Percentiles rank a stretch among this genome's conserved stretches.
Conservation (phyloP, 2,113 vertebrate species). For the Rattus rattus region DNA sequence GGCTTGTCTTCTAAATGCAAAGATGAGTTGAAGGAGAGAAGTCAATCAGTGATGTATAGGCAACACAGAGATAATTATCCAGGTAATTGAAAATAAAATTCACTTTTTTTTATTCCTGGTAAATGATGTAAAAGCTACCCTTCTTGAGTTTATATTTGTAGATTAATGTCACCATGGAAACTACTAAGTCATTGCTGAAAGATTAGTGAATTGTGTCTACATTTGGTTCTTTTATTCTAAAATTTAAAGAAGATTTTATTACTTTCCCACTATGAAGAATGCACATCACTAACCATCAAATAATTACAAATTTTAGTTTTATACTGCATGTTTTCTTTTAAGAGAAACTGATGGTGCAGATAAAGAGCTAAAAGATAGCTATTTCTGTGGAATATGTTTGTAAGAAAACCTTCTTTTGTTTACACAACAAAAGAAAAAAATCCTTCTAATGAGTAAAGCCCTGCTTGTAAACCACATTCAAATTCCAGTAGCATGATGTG, state of each 20-base stretch:
- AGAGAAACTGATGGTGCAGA: slow-evolving; percentile 37
- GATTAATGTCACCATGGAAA: slow-evolving; percentile 56
- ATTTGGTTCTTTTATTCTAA: slow-evolving; percentile 53
- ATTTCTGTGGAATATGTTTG: background rate
- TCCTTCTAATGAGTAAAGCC: slow-evolving; percentile 52
- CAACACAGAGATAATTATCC: slow-evolving; percentile 22
- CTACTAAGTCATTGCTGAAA: slow-evolving; percentile 50
- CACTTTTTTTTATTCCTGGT: slow-evolving; percentile 21
- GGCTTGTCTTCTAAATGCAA: slow-evolving; percentile 9
- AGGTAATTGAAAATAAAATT: slow-evolving; percentile 57
- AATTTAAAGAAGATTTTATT: slow-evolving; percentile 43
- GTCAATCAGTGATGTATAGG: background rate
- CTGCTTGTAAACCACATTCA: slow-evolving; percentile 55
- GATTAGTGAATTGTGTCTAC: slow-evolving; percentile 21
- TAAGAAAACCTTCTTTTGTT: slow-evolving; percentile 56
- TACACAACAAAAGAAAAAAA: slow-evolving; percentile 60
- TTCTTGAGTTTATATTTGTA: slow-evolving; percentile 59
- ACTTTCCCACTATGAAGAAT: slow-evolving; percentile 6
- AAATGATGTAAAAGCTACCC: slow-evolving; percentile 58
- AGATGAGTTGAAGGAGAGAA: slow-evolving; percentile 38
- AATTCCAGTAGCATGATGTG: slow-evolving; percentile 30
- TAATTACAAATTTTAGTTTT: slow-evolving; percentile 48
- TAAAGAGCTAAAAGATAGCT: background rate
- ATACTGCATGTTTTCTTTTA: background rate
- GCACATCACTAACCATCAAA: background rate